Base-by-base conservation (phyloP, 1,140 invertebrate species). In the Himalopsyche phryganea region DNA sequence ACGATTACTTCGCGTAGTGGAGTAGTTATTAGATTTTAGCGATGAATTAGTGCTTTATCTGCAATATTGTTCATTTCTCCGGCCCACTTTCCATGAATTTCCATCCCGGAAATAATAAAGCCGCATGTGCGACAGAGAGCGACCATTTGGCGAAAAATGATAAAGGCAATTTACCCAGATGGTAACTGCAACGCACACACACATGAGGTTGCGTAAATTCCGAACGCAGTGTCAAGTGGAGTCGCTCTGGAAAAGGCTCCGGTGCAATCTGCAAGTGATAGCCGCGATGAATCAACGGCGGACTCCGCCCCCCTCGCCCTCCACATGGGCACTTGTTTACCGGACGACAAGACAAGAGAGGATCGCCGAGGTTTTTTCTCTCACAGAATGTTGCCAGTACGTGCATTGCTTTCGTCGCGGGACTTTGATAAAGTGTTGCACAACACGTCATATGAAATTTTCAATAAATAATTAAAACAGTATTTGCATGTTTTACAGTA, bases 331-430 rank as follows among this genome's bases (percentile, higher is more conserved):
- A 52, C 58, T 60, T 53, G 58, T 60, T 60, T 60, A 60, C 58
- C 50, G 58, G 50, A 53, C 58, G 52, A 42, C 50, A 40, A 28
- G 23, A 28, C 23, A 28, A 40, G 38, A 20, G 23, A 53, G 58
- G 50, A 23, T 42, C 38, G 45, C 50, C 50, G 28, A 42, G 50
- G 18, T 42, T 58, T 40, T 53, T 60, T 60, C 50, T 60, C 58
- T 42, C 58, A 52, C 58, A 60, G 46, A 60, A 60, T 60, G 58
- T 60, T 58, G 55, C 15, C 38, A n/a, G 23, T 28, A 23, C 46
- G 19, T 33, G 19, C 23, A 18, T n/a, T 50, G 44, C 58, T 48
- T n/a, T 14, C 19, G 46, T 50, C 15, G 38, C 38, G 28, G 11
- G 11, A 10, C 33, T 42, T 17, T 13, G 14, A 17, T 41, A 0